phyloP scores from a whole-genome alignment of 2,797 vertebrate genomes.

The Chelon auratus region DNA sequence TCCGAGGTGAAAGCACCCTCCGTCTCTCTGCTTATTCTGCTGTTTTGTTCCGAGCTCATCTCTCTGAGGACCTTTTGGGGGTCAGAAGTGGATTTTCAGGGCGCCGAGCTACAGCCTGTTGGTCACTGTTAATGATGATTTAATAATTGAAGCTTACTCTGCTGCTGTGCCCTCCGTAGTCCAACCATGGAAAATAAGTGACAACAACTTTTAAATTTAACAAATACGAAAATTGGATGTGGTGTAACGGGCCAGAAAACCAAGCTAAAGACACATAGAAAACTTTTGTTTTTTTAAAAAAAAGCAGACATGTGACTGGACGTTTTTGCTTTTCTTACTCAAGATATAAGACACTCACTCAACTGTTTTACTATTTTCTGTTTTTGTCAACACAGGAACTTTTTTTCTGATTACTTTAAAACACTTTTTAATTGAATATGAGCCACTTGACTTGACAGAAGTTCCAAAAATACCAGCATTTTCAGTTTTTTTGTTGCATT shows the following conservation, averaged over 20 bases:
- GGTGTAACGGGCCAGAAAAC: background rate
- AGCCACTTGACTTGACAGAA: too few relatives aligned
- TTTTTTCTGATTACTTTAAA: too few relatives aligned
- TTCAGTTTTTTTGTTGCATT: background rate
- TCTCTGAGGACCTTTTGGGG: slow-evolving; percentile 51
- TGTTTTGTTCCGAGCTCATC: slow-evolving; percentile 39
- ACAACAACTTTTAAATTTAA: slow-evolving; percentile 9
- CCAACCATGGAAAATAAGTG: slow-evolving; percentile 17
- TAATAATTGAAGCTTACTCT: slow-evolving; percentile 46
- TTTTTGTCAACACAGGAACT: background rate
- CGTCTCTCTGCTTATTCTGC: slow-evolving; percentile 41
- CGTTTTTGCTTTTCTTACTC: background rate
- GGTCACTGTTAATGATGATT: slow-evolving; percentile 55
- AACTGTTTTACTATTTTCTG: background rate
- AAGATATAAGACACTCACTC: too few relatives aligned
- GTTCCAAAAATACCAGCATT: background rate
- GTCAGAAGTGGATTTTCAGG: slow-evolving; percentile 56
- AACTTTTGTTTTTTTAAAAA: background rate
- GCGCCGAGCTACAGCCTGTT: slow-evolving; percentile 36
- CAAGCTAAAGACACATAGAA: background rate
- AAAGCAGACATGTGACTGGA: background rate
- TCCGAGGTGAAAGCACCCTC: slow-evolving; percentile 47
- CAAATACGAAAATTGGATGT: slow-evolving; percentile 14
- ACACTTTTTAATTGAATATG: too few relatives aligned
- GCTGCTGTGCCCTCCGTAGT: slow-evolving; percentile 30